Percentiles rank a stretch among this genome's conserved stretches.
phyloP scores from a whole-genome alignment of 2,888 invertebrate species.

The Apantesis nais region DNA sequence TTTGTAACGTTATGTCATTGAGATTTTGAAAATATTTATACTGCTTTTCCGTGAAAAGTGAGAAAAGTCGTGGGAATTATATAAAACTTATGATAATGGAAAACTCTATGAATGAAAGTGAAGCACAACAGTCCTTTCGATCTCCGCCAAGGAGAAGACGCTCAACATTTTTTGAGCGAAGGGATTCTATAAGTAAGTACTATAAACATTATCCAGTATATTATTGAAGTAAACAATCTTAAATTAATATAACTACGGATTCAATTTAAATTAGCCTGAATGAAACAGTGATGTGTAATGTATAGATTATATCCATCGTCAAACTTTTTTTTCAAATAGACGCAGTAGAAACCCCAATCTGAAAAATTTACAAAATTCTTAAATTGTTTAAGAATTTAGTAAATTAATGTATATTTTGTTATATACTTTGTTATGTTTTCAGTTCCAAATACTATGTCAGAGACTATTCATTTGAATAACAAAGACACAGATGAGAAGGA shows the following conservation, averaged over 20 bases:
- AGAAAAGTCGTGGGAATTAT: slow-evolving; percentile 14
- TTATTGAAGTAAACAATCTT: not conserved
- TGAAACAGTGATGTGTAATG: not conserved
- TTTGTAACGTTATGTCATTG: slow-evolving; percentile 55
- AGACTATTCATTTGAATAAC: slow-evolving; percentile 52
- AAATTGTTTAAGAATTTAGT: no score
- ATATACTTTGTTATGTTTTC: slow-evolving; percentile 41
- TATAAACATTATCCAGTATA: not conserved
- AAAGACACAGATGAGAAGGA: slow-evolving; percentile 49
- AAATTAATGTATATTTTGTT: not conserved
- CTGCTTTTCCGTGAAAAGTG: slow-evolving; percentile 23
- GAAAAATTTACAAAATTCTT: not conserved
- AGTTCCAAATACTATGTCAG: slow-evolving; percentile 62
- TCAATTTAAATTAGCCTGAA: not conserved
- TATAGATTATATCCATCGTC: not conserved
- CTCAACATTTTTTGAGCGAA: slow-evolving; percentile 77
- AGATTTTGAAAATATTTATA: slow-evolving; percentile 52
- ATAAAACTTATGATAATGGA: slow-evolving; percentile 60
- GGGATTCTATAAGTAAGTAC: slow-evolving; percentile 71
- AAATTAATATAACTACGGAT: not conserved
- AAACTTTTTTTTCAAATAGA: no score
- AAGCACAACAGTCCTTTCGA: slow-evolving; percentile 63
- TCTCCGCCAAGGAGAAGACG: slow-evolving; percentile 76
- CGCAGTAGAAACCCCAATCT: not conserved
- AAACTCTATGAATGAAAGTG: slow-evolving; percentile 62